These are phyloP conservation scores for Drosophila aff. DNA, from an alignment of 1,140 invertebrate species.

Conservation along the genomic window DNA sequence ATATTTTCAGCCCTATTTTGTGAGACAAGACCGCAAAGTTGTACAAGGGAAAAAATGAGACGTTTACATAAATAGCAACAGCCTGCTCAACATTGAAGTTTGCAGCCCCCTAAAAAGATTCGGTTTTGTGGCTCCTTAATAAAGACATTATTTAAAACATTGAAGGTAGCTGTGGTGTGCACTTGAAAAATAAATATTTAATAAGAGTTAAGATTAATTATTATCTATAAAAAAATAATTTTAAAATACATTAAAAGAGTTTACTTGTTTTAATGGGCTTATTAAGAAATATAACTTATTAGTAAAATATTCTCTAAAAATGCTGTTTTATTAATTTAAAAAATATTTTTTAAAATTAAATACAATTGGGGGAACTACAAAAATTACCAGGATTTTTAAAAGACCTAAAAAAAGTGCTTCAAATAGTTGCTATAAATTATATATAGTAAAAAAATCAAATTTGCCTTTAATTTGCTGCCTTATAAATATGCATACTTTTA, in stretches of 20 bases:
- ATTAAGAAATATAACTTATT: not conserved
- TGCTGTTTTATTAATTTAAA: not conserved
- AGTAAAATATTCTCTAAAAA: not conserved
- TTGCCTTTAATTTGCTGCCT: not conserved
- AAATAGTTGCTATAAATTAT: not conserved
- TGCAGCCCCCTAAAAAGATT: not conserved
- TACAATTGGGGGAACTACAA: too few species aligned
- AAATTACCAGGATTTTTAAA: too few species aligned
- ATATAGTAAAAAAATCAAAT: not conserved
- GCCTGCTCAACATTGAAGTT: slow-evolving; percentile 16
- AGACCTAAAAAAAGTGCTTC: too few species aligned
- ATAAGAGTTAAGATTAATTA: not conserved
- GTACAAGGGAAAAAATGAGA: slow-evolving; percentile 7
- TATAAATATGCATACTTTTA: not conserved
- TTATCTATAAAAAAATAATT: not conserved
- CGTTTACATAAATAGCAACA: slow-evolving; percentile 20
- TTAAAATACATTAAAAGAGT: not conserved
- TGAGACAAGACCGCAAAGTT: slow-evolving; percentile 11
- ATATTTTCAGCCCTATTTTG: slow-evolving; percentile 2
- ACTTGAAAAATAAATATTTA: not conserved
- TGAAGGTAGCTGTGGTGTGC: not conserved
- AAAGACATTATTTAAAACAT: slow-evolving; percentile 10
- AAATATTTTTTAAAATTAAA: not conserved
- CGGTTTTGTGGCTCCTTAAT: slow-evolving; percentile 7
- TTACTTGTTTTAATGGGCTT: not conserved